Conservation (phyloP, 2,888 invertebrate species). For the Eumerus sabulonum region DNA sequence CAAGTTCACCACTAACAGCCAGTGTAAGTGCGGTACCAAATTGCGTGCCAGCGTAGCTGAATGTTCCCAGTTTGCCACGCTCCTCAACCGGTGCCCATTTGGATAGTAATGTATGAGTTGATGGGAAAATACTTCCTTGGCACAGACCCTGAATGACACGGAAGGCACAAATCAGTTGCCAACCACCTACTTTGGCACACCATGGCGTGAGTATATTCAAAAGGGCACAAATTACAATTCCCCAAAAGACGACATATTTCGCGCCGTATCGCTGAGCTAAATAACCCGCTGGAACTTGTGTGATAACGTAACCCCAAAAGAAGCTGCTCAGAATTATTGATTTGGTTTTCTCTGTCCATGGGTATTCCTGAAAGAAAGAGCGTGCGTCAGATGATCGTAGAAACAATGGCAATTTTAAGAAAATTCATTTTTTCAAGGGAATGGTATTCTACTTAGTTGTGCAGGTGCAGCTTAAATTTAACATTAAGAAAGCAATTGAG, state of each 20-base stretch:
- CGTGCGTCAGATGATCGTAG: too few relatives aligned
- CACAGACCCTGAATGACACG: constrained; percentile 85
- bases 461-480: too few relatives aligned
- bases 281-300: constrained; percentile 84
- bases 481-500: too few relatives aligned
- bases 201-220: constrained; percentile 84
- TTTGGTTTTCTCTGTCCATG: constrained; percentile 81
- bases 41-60: constrained; percentile 86
- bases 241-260: constrained; percentile 81
- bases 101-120: constrained; percentile 84
- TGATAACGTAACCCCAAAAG: constrained; percentile 84
- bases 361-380: constrained; percentile 79
- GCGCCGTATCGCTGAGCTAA: constrained; percentile 87
- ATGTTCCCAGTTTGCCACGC: constrained; percentile 83
- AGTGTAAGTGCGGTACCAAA: constrained; percentile 87
- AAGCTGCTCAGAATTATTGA: constrained; percentile 83
- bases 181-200: constrained; percentile 83
- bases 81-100: constrained; percentile 86
- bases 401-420: too few relatives aligned
- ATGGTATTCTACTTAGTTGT: too few relatives aligned
- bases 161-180: constrained; percentile 81
- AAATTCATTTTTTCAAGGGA: too few relatives aligned
- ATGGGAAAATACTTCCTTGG: constrained; percentile 85
- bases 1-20: constrained; percentile 84
- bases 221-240: constrained; percentile 83